These are phyloP conservation scores for Nemapogon koenigi DNA, from an alignment of 2,888 invertebrate species.

Conservation along the genomic window DNA sequence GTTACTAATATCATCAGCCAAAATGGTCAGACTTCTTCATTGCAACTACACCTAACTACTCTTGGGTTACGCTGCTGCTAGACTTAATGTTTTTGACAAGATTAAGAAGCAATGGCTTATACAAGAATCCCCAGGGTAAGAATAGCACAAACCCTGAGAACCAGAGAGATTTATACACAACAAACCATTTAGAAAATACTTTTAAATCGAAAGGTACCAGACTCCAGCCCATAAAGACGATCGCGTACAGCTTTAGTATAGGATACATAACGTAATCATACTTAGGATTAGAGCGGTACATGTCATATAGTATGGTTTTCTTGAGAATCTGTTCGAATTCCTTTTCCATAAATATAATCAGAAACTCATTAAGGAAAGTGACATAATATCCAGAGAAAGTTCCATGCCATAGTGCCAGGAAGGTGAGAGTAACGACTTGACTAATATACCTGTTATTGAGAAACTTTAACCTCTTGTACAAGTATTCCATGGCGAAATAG, in stretches of 20 bases:
- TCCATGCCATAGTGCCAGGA: conserved; percentile 97
- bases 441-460: conserved; percentile 83
- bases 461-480: conserved; percentile 93
- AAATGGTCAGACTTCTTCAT: no score
- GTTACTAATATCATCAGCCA: no score
- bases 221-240: conserved; percentile 85
- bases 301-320: conserved; percentile 52
- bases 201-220: conserved; percentile 77
- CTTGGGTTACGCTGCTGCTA: no score
- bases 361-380: conserved; percentile 90
- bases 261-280: conserved; percentile 58
- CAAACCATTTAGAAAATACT: conserved; percentile 71
- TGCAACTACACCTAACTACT: no score
- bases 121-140: conserved; percentile 68
- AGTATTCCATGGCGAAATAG: conserved; percentile 90
- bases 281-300: conserved; percentile 37
- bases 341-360: conserved; percentile 85
- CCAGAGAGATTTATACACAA: conserved; percentile 67
- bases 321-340: conserved; percentile 68
- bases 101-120: conserved; percentile 43
- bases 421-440: conserved; percentile 81
- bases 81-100: conserved; percentile 3
- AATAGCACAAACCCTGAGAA: conserved; percentile 75
- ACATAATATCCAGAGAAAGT: conserved; percentile 93
- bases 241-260: conserved; percentile 74